Base-by-base conservation (phyloP, 2,888 invertebrate species). In the Ditula angustiorana region DNA sequence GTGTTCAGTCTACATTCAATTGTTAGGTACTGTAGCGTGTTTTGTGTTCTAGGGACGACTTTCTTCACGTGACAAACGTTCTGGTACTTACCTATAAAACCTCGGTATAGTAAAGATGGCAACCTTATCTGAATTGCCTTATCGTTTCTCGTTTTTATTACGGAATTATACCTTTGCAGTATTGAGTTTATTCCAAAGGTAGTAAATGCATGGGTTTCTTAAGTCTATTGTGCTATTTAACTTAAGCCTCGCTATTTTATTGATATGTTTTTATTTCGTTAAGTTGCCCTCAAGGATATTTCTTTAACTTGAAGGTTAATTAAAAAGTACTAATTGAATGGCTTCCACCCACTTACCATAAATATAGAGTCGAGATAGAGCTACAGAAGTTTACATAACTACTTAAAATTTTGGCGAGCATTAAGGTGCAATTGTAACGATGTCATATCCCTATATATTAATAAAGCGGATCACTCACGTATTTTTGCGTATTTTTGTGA, bases 1-100 rank as follows among this genome's bases (percentile, higher is more conserved):
- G 28, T 62, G 46, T 62, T 28, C 13, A 37, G 21, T 37, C 33
- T 55, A 55, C 47, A 61, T 44, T 37, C 24, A 33, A 61, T 55
- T 46, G 13, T 49, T 33, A 24, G 35, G 50, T 50, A 24, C 21
- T 46, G 21, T 35, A 13, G 16, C 3, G 21, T 44, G 7, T 21
- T 11, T 46, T 23, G 21, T 23, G 23, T 46, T 46, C 16, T 11
- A 11, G 46, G 23, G 21, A 23, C 11, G 46, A 23, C n/a, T 10
- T 46, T 46, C n/a, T 23, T 46, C n/a, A 5, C n/a, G 23, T 46
- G 19, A 8, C 2, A 41, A 3, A 16, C 2, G 10, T 10, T 19
- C 19, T 8, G 41, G 4, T 41, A 2, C 5, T 8, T 41, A 16
- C n/a, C n/a, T n/a, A n/a, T n/a, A n/a, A n/a, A n/a, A n/a, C n/a